Percentiles rank a stretch among this genome's conserved stretches.
phyloP scores from a whole-genome alignment of 1,140 invertebrate genomes.

The Ridgeia piscesae region DNA sequence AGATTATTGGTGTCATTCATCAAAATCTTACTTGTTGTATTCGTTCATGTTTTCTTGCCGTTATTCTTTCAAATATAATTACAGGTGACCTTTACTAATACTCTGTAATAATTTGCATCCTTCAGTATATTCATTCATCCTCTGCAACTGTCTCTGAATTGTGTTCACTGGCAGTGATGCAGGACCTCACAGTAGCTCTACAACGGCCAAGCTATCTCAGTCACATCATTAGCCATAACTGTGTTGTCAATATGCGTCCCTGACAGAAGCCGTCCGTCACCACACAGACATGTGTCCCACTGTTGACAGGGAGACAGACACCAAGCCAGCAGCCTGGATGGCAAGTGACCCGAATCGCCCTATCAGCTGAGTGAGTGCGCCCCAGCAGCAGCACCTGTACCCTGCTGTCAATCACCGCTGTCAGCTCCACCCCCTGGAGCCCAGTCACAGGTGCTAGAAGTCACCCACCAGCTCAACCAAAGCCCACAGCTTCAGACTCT shows the following conservation, averaged over 20 bases:
- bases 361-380: neutral
- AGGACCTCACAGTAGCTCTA: neutral
- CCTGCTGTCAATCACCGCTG: neutral
- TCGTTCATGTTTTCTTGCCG: neutral
- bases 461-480: neutral
- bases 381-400: neutral
- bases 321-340: neutral
- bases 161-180: neutral
- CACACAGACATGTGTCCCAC: neutral
- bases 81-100: neutral
- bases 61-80: neutral
- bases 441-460: neutral
- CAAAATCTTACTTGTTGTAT: neutral
- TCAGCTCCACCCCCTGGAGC: neutral
- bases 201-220: neutral
- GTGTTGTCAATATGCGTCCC: neutral
- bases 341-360: neutral
- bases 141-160: neutral
- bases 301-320: neutral
- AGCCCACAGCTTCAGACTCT: neutral
- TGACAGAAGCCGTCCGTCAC: neutral
- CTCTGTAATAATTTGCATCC: neutral
- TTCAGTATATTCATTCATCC: neutral
- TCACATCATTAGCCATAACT: neutral
- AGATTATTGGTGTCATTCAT: neutral